Evolutionary conservation across 2,888 invertebrate species (phyloP), one percentile per base, ranked within the genome.

Genomic region (Lutraria lutraria): DNA sequence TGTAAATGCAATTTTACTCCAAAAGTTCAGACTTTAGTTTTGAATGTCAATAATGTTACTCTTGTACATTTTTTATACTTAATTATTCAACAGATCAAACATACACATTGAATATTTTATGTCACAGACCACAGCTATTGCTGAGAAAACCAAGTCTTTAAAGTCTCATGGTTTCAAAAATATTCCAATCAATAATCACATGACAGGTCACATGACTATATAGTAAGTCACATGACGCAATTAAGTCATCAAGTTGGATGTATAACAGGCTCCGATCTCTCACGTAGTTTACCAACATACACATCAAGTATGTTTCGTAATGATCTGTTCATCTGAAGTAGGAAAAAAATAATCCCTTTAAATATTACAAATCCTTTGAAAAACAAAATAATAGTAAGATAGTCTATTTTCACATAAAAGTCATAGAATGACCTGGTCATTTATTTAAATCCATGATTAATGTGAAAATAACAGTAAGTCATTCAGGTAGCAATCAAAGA

Each of bases 321-420:
- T 0, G 81, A 52, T 81, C 53, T 81, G 53, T 81, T 81, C 34
- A 68, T 60, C 21, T 81, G n/a, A 80, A 54, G 72, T 34, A 52
- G n/a, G 31, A 8, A 76, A 16, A 1, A 56, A 19, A 56, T 15
- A 56, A n/a, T n/a, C n/a, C n/a, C n/a, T n/a, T n/a, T n/a, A n/a
- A n/a, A n/a, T n/a, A n/a, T n/a, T n/a, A n/a, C n/a, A n/a, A n/a
- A 54, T 16, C 10, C 54, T 54, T 54, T 10, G 10, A 54, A 54
- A 54, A 13, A 54, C 54, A 54, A 54, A 13, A 54, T 54, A 54
- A 54, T 16, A 54, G 16, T 10, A 54, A 54, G 10, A 16, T 54
- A 13, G 10, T 16, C 54, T 54, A 16, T 10, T 54, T 16, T 10
- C 54, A 13, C 12, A 13, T 54, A 54, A 54, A 54, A 13, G 16